A percentile compares a stretch with the other conserved stretches of the same genome.
Conservation (phyloP, 2,888 invertebrate species). For the Rhynchonema sp. region DNA sequence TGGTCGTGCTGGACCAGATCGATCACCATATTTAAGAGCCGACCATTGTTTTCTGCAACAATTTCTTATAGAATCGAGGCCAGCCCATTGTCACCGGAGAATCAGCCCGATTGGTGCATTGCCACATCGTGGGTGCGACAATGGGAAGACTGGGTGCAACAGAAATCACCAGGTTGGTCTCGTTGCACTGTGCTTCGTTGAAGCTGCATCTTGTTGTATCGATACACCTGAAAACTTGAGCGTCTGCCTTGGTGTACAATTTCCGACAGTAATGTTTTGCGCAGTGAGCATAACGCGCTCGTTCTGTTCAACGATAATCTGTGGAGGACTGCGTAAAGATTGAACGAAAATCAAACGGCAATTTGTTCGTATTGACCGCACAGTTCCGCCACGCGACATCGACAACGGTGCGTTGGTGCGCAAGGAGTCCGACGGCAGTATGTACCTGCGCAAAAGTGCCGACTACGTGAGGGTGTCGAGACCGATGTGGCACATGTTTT, state of each 20-base stretch:
- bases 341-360: no score
- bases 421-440: slow-evolving; percentile 14
- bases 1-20: background rate
- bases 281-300: no score
- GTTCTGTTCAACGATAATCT: no score
- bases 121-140: slow-evolving; percentile 31
- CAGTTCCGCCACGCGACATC: slow-evolving; percentile 27
- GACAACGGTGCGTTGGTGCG: slow-evolving; percentile 27
- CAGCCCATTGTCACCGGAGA: background rate
- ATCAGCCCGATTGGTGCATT: background rate
- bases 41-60: no score
- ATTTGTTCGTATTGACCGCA: no score
- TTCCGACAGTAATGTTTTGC: no score
- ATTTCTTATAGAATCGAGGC: no score
- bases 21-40: background rate
- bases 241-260: no score
- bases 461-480: slow-evolving; percentile 21
- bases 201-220: no score
- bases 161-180: slow-evolving; percentile 23
- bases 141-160: slow-evolving; percentile 31
- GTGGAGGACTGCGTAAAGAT: no score
- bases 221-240: no score
- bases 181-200: no score
- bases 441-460: slow-evolving; percentile 5
- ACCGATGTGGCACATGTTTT: slow-evolving; percentile 29